phyloP scores from a whole-genome alignment of 1,140 invertebrate species.

The Magallana gigas region DNA sequence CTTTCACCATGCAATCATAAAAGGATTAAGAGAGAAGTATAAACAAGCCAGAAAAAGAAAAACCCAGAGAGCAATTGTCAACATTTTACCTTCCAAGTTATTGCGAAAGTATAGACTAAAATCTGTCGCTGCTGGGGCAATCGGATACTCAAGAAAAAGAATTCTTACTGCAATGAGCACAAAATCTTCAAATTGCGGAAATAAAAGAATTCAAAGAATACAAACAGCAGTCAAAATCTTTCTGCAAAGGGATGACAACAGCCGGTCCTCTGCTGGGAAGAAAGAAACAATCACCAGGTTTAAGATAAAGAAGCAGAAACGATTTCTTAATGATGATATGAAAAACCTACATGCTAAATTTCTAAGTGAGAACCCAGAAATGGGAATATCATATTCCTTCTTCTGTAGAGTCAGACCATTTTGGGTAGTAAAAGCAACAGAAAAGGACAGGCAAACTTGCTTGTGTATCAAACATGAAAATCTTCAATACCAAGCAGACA shows the following conservation, averaged over 20 bases:
- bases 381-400: slow-evolving; percentile 27
- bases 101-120: slow-evolving; percentile 19
- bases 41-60: neutral
- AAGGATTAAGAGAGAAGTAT: slow-evolving; percentile 33
- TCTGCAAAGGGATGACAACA: slow-evolving; percentile 40
- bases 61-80: neutral
- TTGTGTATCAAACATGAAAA: slow-evolving; percentile 42
- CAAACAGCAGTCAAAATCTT: slow-evolving; percentile 24
- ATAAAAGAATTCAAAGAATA: neutral
- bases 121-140: neutral
- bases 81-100: neutral
- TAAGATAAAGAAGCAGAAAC: slow-evolving; percentile 46
- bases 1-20: slow-evolving; percentile 8
- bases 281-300: slow-evolving; percentile 49
- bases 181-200: neutral
- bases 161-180: neutral
- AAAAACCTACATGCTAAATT: slow-evolving; percentile 53
- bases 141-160: slow-evolving; percentile 35
- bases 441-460: slow-evolving; percentile 55
- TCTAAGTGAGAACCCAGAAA: slow-evolving; percentile 40
- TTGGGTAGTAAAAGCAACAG: slow-evolving; percentile 40
- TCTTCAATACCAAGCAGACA: neutral
- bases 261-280: slow-evolving; percentile 24
- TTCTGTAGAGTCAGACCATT: slow-evolving; percentile 48
- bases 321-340: slow-evolving; percentile 46